Base-by-base conservation (phyloP, 1,140 invertebrate species). In the Microplitis mediator region DNA sequence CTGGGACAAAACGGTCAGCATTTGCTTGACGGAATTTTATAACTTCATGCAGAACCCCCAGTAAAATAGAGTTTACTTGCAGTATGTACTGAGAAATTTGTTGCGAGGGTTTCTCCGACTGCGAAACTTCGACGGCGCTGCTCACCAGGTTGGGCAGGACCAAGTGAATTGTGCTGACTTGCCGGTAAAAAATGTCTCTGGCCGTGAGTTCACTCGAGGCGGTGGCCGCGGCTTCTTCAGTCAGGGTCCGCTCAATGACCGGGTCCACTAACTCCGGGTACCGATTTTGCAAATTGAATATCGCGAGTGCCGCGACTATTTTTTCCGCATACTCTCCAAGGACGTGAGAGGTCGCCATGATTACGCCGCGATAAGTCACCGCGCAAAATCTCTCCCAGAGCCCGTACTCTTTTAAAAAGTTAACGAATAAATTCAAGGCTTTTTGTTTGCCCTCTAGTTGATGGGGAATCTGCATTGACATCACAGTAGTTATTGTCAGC, bases 371-470 rank as follows among this genome's bases (percentile, higher is more conserved):
- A 50, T 88, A 85, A 0, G 88, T 89, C n/a, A 93, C 87, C 6
- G 88, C 88, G 69, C 84, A 88, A 34, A 92, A 84, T 77, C 92
- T 90, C 39, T 89, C 88, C 94, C 94, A 95, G 6, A 97, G 81
- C 14, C 90, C 89, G 56, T 91, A 88, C 58, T 91, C 90, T 80
- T 94, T 92, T n/a, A 97, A 85, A 84, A 97, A 97, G 39, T 90
- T 85, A 34, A 93, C 82, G 78, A 90, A 94, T 13, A 94, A 89
- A 64, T 92, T 89, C 60, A 95, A 88, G 3, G 93, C 94, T 79
- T 92, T 91, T 76, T 93, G 91, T 85, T 98, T 98, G 79, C 96
- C 95, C 75, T 93, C 91, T 8, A 98, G 83, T 82, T 97, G 95
- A 75, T 93, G 92, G 1, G 90, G 82, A 71, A 96, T 92, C 83